phyloP scores from a whole-genome alignment of 1,140 invertebrate species.

The Akabosia matsudoensis region DNA sequence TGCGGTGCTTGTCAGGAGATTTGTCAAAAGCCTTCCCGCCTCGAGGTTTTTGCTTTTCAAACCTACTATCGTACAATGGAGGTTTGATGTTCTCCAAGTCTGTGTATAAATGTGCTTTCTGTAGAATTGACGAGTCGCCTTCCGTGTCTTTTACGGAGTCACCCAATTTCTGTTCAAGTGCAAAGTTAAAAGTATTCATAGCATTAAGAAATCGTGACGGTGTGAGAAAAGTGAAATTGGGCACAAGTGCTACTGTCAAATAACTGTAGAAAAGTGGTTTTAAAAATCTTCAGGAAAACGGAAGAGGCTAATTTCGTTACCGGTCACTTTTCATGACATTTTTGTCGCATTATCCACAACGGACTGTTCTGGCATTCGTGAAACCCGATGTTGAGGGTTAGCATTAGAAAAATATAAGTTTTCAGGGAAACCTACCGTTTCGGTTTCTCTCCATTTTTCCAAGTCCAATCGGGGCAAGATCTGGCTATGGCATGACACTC shows the following conservation, averaged over 20 bases:
- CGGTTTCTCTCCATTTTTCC: conserved; percentile 61
- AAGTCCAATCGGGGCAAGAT: conserved; percentile 79
- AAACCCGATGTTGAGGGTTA: neutral
- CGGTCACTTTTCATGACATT: no score
- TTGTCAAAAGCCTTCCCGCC: neutral
- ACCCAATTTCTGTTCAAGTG: neutral
- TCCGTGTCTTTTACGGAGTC: neutral
- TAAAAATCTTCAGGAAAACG: no score
- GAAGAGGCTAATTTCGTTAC: no score
- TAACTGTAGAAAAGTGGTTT: no score
- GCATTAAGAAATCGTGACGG: neutral
- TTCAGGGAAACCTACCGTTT: conserved; percentile 1
- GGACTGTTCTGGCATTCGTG: neutral
- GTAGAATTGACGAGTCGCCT: neutral
- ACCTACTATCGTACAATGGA: neutral
- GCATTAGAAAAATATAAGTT: neutral
- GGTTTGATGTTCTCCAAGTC: conserved; percentile 5
- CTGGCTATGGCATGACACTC: conserved; percentile 80
- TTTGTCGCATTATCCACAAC: neutral
- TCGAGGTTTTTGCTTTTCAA: neutral
- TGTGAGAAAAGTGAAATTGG: neutral
- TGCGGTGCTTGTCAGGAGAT: neutral
- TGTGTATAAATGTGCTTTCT: neutral
- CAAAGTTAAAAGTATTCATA: neutral
- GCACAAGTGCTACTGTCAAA: no score